Conservation (phyloP, 2,113 vertebrate genomes). For the Oreochromis spilurus region DNA sequence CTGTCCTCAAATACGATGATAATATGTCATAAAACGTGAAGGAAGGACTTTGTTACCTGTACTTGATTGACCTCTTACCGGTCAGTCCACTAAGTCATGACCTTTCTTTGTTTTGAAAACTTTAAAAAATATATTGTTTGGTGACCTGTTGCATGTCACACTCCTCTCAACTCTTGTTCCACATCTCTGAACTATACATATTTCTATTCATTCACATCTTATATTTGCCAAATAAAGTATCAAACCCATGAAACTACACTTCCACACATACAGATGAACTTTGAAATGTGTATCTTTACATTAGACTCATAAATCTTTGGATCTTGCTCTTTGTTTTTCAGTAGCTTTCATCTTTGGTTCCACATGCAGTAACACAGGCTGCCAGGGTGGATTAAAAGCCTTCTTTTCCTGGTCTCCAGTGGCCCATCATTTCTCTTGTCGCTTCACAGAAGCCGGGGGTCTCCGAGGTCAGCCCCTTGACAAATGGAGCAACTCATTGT, state of each 20-base stretch:
- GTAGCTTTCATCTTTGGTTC: conserved; percentile 6
- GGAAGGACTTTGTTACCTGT: background rate
- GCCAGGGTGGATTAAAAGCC: conserved; percentile 5
- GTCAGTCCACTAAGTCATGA: background rate
- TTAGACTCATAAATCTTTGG: background rate
- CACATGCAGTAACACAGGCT: background rate
- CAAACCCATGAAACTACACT: background rate
- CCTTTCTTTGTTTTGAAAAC: background rate
- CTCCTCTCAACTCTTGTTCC: background rate
- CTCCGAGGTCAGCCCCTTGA: conserved; percentile 52
- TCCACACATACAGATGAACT: background rate
- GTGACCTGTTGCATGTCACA: background rate
- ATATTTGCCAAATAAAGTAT: background rate
- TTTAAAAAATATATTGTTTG: background rate
- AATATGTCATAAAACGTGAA: background rate
- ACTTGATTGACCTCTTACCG: background rate
- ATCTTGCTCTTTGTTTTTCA: background rate
- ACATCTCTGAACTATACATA: background rate
- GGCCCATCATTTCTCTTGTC: conserved; percentile 21
- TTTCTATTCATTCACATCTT: background rate
- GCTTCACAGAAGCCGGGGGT: conserved; percentile 25
- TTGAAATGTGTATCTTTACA: background rate
- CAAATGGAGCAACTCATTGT: conserved; percentile 62
- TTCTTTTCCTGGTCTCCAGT: background rate
- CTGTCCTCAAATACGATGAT: background rate